Conservation (phyloP, 2,888 invertebrate species). For the Ditula angustiorana region DNA sequence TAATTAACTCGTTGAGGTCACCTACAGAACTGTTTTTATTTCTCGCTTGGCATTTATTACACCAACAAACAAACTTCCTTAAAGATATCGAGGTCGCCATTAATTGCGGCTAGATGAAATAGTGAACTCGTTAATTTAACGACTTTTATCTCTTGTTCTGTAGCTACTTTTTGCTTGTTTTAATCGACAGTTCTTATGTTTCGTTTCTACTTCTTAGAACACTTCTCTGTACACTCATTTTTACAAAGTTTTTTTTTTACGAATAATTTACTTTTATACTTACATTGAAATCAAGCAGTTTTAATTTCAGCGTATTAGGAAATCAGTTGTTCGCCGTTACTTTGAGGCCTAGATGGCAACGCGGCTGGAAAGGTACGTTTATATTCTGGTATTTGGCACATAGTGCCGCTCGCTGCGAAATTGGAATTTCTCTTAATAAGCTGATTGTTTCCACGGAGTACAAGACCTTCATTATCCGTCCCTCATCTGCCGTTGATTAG, state of each 20-base stretch:
- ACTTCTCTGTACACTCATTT: too few species aligned
- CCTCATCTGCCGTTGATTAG: slow-evolving; percentile 27
- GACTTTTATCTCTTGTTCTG: slow-evolving; percentile 20
- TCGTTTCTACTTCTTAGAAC: not conserved
- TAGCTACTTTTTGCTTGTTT: slow-evolving; percentile 13
- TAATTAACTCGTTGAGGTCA: slow-evolving; percentile 57
- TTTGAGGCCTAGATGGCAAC: slow-evolving; percentile 68
- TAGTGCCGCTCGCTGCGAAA: slow-evolving; percentile 54
- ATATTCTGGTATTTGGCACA: slow-evolving; percentile 63
- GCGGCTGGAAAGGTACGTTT: slow-evolving; percentile 69
- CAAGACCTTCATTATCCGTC: slow-evolving; percentile 35
- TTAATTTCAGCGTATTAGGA: slow-evolving; percentile 51
- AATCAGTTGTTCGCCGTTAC: slow-evolving; percentile 62
- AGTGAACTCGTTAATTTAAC: slow-evolving; percentile 35
- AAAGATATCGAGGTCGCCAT: slow-evolving; percentile 50
- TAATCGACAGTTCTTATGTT: not conserved
- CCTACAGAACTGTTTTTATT: slow-evolving; percentile 49
- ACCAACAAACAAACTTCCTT: slow-evolving; percentile 46
- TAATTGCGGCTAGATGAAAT: slow-evolving; percentile 41
- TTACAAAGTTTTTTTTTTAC: too few species aligned
- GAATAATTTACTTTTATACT: slow-evolving; percentile 2
- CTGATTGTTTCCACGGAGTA: slow-evolving; percentile 55
- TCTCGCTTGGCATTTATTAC: slow-evolving; percentile 42
- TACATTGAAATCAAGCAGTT: slow-evolving; percentile 31
- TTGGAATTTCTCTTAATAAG: slow-evolving; percentile 62